Base-by-base conservation (phyloP, 2,797 vertebrate species). In the Spinus pinus region DNA sequence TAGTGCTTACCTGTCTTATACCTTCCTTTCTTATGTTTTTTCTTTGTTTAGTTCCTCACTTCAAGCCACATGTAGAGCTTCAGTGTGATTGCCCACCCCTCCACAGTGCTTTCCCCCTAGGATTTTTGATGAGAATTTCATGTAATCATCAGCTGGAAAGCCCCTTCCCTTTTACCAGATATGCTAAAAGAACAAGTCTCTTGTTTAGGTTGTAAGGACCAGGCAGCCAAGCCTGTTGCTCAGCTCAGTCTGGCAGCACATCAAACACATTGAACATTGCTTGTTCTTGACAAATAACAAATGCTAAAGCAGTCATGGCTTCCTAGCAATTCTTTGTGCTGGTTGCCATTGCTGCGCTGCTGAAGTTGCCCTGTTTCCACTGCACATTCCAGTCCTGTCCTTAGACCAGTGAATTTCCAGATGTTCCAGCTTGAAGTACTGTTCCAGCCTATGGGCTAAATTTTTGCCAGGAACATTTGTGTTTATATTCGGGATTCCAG, bases 271-370 rank as follows among this genome's bases (percentile, higher is more conserved):
- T 86, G 46, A 66, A 54, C 41, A 30, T 66, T 86, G 46, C 57
- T 83, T 17, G 25, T 27, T 81, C 70, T 35, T 60, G 28, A 72
- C 28, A 88, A 81, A 83, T 11, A 78, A 21, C 23, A 69, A 83
- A 37, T 72, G 51, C 50, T 74, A 31, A 94, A 83, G 23, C 58
- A 81, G 31, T 14, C 37, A 24, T 30, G 4, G 3, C 81, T 86
- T 73, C 73, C 62, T 18, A 24, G 56, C 0, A 0, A 14, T 22
- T 65, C 35, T 78, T 72, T 58, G 58, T 90, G 79, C 61, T 69
- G 14, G 1, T 61, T 41, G 47, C 35, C n/a, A 6, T 14, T 56
- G 54, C 60, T 49, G 27, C 0, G 0, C 44, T 33, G 35, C 57
- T 51, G 70, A 51, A 56, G 9, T 51, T 73, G 56, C 28, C 31